Evolutionary conservation across 1,140 invertebrate species (phyloP), one percentile per base, ranked within the genome.

Genomic region (Bombus superbus): DNA sequence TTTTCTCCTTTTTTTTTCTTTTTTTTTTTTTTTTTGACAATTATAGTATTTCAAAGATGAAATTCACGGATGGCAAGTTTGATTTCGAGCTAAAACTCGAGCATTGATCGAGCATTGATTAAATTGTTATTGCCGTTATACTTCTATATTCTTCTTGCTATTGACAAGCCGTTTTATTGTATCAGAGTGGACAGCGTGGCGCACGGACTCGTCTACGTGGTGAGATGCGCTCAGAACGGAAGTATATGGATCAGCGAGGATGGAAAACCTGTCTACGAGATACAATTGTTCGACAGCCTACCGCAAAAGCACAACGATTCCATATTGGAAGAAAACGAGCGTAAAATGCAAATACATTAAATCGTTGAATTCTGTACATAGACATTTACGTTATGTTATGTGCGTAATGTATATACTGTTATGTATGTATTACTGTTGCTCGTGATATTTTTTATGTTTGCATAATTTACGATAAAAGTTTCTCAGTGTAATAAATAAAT

Each of bases 201-300:
- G 4, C 93, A 95, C 75, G 95, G 95, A 32, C 89, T 96, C 85
- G 92, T 96, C 28, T 95, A 94, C 9, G 88, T 95, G 64, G 96
- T 96, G 47, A 94, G 93, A 62, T 93, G 95, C 71, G 96, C 95
- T 3, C 93, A 94, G 79, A 96, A 95, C 82, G 95, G 96, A 25
- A 95, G 94, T 66, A 92, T 96, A 4, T 96, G 96, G 95, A 95
- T 96, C 40, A 93, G 92, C 62, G 96, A 96, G 87, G 94, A 95
- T 73, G 94, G 93, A 13, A 88, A 96, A 78, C 95, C 95, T 3
- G 93, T 95, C n/a, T 96, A 96, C 81, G 95, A 96, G 86, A 93
- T 96, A 47, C 89, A 91, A 59, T 92, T 95, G 84, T 94, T 95
- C 2, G 94, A 95, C 42, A 87, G 86, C 32, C 59, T 94, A 15